Evolutionary conservation across 2,888 invertebrate genomes (phyloP).

Genomic region (Metallyticus violacea): DNA sequence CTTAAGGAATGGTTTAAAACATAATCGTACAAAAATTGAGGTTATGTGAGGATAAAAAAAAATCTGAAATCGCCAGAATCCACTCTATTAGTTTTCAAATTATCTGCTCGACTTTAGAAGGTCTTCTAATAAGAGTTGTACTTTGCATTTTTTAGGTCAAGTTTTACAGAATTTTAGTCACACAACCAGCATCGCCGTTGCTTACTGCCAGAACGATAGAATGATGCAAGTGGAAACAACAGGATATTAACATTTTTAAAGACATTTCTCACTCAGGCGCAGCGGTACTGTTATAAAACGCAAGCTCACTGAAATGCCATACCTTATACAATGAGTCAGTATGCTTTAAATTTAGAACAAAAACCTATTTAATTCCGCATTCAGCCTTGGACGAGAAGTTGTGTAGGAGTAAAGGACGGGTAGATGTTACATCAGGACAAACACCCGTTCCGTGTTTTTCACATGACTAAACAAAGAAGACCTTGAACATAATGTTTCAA

Average conservation of each 20-base stretch:
- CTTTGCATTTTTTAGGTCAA: no score
- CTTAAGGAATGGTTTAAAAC: no score
- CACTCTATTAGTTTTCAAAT: no score
- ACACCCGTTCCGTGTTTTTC: not conserved
- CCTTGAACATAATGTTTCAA: not conserved
- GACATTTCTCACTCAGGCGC: not conserved
- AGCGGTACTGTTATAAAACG: not conserved
- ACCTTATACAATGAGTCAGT: not conserved
- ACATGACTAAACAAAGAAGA: not conserved
- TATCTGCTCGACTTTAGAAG: no score
- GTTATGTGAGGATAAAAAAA: no score
- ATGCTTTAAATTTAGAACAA: not conserved
- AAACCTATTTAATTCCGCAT: not conserved
- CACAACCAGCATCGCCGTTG: no score
- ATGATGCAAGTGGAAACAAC: not conserved
- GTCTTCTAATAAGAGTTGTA: no score
- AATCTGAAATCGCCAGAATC: no score
- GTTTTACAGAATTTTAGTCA: no score
- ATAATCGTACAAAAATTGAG: no score
- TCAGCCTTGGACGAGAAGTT: not conserved
- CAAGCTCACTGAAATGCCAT: not conserved
- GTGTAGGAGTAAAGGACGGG: not conserved
- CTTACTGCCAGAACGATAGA: no score
- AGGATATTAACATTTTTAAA: no score
- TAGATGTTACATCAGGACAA: not conserved